phyloP scores from a whole-genome alignment of 64 coral and sea anemone genomes.

The Orbicella faveolata region DNA sequence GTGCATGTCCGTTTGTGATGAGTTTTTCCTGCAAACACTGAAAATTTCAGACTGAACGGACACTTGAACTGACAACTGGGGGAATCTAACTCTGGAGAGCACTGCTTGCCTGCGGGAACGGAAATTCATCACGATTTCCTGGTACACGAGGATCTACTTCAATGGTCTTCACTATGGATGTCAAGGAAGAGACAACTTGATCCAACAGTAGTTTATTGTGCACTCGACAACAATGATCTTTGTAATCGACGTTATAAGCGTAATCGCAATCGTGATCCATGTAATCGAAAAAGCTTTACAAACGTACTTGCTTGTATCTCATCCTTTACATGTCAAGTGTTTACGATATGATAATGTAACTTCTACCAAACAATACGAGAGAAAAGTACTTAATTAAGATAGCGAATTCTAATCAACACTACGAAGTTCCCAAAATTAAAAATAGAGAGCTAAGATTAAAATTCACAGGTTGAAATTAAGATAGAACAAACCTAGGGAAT shows the following conservation, averaged over 20 bases:
- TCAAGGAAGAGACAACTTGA: slow-evolving; percentile 7
- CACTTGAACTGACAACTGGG: too few relatives aligned
- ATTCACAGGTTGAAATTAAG: neutral
- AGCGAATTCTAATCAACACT: neutral
- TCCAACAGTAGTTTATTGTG: slow-evolving; percentile 16
- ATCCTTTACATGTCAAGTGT: neutral
- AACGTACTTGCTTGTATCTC: neutral
- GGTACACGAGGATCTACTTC: too few relatives aligned
- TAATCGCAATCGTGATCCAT: neutral
- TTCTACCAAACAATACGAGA: neutral
- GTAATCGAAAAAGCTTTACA: neutral
- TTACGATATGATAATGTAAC: neutral
- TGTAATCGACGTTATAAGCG: too few relatives aligned
- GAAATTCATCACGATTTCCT: too few relatives aligned
- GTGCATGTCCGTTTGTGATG: too few relatives aligned
- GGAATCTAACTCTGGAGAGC: too few relatives aligned
- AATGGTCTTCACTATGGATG: neutral
- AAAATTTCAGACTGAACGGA: too few relatives aligned
- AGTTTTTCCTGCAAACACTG: too few relatives aligned
- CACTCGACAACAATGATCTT: neutral
- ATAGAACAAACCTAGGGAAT: neutral
- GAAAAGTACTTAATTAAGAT: neutral
- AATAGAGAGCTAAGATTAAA: neutral
- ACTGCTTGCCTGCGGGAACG: too few relatives aligned
- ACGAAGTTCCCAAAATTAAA: neutral